Percentiles rank a stretch among this genome's conserved stretches.
These are phyloP conservation scores for Leptopilina syphax DNA, from an alignment of 2,888 invertebrate genomes.

Conservation along the genomic window DNA sequence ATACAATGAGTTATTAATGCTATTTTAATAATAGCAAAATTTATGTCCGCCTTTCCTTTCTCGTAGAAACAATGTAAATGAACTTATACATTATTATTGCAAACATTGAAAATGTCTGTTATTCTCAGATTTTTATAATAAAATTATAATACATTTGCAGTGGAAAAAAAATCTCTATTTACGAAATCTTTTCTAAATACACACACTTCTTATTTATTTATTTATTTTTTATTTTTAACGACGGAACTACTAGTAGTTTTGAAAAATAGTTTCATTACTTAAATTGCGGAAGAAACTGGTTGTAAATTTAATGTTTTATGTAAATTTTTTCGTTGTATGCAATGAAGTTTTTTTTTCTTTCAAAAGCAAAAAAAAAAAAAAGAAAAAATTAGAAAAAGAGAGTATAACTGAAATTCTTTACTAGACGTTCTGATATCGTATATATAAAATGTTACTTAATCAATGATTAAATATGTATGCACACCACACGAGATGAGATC, in stretches of 20 bases:
- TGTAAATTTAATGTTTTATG: slow-evolving; percentile 28
- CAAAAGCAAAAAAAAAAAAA: too few relatives aligned
- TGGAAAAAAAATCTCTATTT: not conserved
- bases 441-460: slow-evolving; percentile 14
- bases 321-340: slow-evolving; percentile 20
- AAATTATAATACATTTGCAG: not conserved
- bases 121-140: not conserved
- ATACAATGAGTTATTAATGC: slow-evolving; percentile 28
- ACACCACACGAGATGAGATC: slow-evolving; percentile 3
- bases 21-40: slow-evolving; percentile 9
- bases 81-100: not conserved
- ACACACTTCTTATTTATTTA: too few relatives aligned
- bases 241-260: not conserved
- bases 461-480: not conserved
- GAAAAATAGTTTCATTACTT: slow-evolving; percentile 6
- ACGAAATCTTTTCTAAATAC: not conserved
- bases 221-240: not conserved
- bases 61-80: not conserved
- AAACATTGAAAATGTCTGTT: not conserved
- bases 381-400: not conserved
- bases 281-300: slow-evolving; percentile 20
- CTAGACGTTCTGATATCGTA: not conserved
- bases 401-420: not conserved
- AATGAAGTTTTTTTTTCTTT: not conserved
- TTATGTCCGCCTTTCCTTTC: slow-evolving; percentile 20